Evolutionary conservation across 2,797 vertebrate genomes (phyloP).

Genomic region (Otolemur crassicaudatus): DNA sequence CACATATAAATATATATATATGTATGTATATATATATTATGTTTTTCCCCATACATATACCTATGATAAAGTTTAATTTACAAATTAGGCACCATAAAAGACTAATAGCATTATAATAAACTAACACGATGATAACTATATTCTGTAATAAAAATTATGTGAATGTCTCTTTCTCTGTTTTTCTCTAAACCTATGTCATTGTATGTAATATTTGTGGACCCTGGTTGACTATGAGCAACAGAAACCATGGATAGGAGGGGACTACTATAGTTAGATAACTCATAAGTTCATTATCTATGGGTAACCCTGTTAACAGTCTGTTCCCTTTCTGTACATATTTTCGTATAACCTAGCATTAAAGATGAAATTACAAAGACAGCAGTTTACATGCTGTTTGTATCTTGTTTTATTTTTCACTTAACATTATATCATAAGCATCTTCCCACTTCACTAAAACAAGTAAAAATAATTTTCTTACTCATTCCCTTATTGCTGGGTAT

Average conservation of each 20-base stretch:
- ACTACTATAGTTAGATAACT: neutral
- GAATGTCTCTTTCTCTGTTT: neutral
- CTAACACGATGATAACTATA: neutral
- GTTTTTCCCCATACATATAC: neutral
- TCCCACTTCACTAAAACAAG: neutral
- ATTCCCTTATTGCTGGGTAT: neutral
- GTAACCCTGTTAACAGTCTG: neutral
- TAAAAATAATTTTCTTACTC: slow-evolving; percentile 19
- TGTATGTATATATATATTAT: neutral
- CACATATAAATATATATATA: no score
- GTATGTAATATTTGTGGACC: neutral
- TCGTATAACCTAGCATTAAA: neutral
- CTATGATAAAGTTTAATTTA: neutral
- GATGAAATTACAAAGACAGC: slow-evolving; percentile 32
- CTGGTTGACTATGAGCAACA: neutral
- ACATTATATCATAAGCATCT: neutral
- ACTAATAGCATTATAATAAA: neutral
- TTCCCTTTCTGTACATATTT: neutral
- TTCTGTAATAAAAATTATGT: neutral
- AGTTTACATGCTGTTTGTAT: neutral
- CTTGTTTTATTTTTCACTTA: slow-evolving; percentile 16
- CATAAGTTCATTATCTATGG: neutral
- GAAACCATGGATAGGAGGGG: neutral
- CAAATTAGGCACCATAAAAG: neutral
- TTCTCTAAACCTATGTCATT: neutral